phyloP scores from a whole-genome alignment of 1,140 invertebrate genomes.

The Leptinotarsa undecemlineata region DNA sequence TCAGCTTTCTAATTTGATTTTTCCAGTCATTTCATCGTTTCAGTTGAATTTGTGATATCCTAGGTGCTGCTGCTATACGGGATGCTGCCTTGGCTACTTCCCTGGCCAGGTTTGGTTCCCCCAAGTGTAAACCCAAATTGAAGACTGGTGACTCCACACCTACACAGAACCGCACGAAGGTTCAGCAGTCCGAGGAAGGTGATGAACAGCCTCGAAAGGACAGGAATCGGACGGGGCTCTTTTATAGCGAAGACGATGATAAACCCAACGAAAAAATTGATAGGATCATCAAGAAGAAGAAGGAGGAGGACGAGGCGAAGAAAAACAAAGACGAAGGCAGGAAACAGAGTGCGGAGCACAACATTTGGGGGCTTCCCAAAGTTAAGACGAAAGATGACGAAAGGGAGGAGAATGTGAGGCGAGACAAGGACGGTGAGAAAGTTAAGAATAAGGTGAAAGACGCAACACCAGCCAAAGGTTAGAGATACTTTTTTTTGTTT shows the following conservation, averaged over 20 bases:
- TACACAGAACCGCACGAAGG: slow-evolving; percentile 20
- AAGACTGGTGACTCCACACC: slow-evolving; percentile 30
- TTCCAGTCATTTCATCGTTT: background rate
- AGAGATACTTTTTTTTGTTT: too few species aligned
- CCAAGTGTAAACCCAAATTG: slow-evolving; percentile 37
- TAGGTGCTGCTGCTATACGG: slow-evolving; percentile 53
- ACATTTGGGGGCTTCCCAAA: slow-evolving; percentile 23
- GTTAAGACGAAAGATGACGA: background rate
- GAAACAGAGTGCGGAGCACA: background rate
- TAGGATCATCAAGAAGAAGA: slow-evolving; percentile 58
- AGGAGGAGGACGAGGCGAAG: slow-evolving; percentile 46
- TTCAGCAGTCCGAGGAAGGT: slow-evolving; percentile 1
- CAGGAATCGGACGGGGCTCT: slow-evolving; percentile 55
- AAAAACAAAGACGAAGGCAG: slow-evolving; percentile 25
- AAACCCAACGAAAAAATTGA: slow-evolving; percentile 59
- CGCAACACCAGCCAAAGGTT: slow-evolving; percentile 6
- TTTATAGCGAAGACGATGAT: slow-evolving; percentile 62
- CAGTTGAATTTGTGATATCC: slow-evolving; percentile 17
- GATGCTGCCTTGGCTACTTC: slow-evolving; percentile 43
- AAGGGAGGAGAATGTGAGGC: background rate
- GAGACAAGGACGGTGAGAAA: slow-evolving; percentile 30
- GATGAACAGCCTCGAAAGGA: slow-evolving; percentile 26
- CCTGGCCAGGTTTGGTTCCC: slow-evolving; percentile 31
- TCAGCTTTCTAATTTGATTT: too few species aligned
- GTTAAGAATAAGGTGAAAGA: slow-evolving; percentile 16